Evolutionary conservation across 2,888 invertebrate species (phyloP), one percentile per base, ranked within the genome.

Genomic region (Ernsta delagoae): DNA sequence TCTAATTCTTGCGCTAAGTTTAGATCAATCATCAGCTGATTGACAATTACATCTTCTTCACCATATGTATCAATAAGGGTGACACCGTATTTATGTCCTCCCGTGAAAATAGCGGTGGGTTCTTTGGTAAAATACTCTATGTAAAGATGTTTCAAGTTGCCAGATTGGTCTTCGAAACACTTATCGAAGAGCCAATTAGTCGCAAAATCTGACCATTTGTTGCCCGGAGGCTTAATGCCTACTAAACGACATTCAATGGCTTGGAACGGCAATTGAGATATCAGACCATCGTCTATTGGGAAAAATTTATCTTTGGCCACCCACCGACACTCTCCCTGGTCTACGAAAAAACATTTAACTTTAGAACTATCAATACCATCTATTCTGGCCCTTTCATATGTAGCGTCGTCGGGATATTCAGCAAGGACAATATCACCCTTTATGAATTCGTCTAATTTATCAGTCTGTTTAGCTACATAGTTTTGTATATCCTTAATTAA

Each of bases 171-270:
- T 75, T 89, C 88, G 56, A 83, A 88, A 70, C 92, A 89, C 59
- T 87, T 87, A 43, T 94, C 87, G 65, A 85, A 92, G 31, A 96
- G 83, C 81, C 93, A 89, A 76, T 94, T 93, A 0, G 85, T 93
- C 3, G 92, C 91, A 59, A 93, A 93, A 41, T 92, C 92, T 0
- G 89, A 83, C 95, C 95, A 95, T 1, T 83, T 78, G 2, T 90
- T 82, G 1, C 87, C 85, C 0, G 81, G 77, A 0, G 95, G 94
- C 71, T 81, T 75, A 0, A 95, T 77, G 31, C 95, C 95, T n/a
- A 92, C 78, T 59, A 96, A 80, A 57, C 91, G 81, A 81, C 96
- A 96, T 82, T 95, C 95, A 48, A 96, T 95, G 2, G 95, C 94
- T 92, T 95, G 94, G 74, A 95, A 95, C 0, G 96, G 96, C 70